These are phyloP conservation scores for Drosophila dunni DNA, from an alignment of 1,140 invertebrate genomes.

Conservation along the genomic window DNA sequence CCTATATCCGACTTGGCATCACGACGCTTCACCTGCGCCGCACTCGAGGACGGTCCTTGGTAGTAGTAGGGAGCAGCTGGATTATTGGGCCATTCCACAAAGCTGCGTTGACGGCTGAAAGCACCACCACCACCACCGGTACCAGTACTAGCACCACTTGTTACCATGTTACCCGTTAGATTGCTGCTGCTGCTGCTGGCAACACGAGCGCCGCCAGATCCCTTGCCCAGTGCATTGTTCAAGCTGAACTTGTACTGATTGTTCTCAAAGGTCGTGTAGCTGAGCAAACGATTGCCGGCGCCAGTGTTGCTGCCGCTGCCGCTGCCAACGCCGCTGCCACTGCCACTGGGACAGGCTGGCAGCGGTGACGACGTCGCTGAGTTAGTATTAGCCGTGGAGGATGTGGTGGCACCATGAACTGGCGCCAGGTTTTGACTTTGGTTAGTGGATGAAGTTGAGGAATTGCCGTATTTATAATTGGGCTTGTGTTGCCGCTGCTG, in stretches of 20 bases:
- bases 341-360: slow-evolving; percentile 14
- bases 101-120: slow-evolving; percentile 75
- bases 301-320: slow-evolving; percentile 36
- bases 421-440: slow-evolving; percentile 66
- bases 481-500: slow-evolving; percentile 76
- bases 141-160: slow-evolving; percentile 43
- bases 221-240: slow-evolving; percentile 74
- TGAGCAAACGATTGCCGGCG: slow-evolving; percentile 75
- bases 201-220: slow-evolving; percentile 44
- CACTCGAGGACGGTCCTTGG: slow-evolving; percentile 64
- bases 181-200: slow-evolving; percentile 66
- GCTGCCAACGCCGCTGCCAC: slow-evolving; percentile 32
- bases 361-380: slow-evolving; percentile 52
- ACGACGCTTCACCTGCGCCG: slow-evolving; percentile 66
- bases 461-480: slow-evolving; percentile 72
- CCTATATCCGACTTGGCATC: slow-evolving; percentile 84
- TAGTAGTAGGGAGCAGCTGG: slow-evolving; percentile 81
- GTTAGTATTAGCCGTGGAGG: slow-evolving; percentile 53
- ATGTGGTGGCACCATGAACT: slow-evolving; percentile 58
- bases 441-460: slow-evolving; percentile 70
- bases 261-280: slow-evolving; percentile 84
- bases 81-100: slow-evolving; percentile 81
- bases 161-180: slow-evolving; percentile 59
- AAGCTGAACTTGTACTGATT: slow-evolving; percentile 84
- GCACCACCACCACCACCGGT: slow-evolving; percentile 53